Conservation (phyloP, 2,113 vertebrate species). For the Nannospalax galili region DNA sequence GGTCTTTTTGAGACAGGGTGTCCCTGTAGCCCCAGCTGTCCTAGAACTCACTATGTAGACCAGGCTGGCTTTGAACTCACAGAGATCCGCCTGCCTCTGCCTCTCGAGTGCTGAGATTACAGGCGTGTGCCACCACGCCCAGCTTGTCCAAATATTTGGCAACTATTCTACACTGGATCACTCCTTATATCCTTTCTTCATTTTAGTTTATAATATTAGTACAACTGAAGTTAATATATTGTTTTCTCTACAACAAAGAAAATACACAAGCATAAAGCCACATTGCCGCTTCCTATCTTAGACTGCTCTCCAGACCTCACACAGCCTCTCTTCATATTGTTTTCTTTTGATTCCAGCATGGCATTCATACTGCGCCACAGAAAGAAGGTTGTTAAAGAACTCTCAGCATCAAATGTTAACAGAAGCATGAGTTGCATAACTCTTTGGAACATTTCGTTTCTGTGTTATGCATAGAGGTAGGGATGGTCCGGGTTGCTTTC, state of each 20-base stretch:
- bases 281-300: background rate
- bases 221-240: background rate
- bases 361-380: background rate
- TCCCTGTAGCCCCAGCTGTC: too few relatives aligned
- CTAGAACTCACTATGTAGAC: too few relatives aligned
- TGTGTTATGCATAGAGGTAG: background rate
- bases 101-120: too few relatives aligned
- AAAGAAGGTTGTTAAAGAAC: conserved; percentile 15
- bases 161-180: background rate
- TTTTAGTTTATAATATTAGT: background rate
- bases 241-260: background rate
- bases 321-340: background rate
- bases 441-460: background rate
- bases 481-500: background rate
- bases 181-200: background rate
- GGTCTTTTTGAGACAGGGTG: too few relatives aligned
- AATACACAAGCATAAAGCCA: background rate
- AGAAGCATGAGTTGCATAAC: background rate
- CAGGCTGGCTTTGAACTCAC: too few relatives aligned
- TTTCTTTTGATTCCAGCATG: background rate
- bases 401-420: background rate
- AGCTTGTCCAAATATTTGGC: background rate
- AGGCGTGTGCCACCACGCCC: too few relatives aligned
- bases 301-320: background rate
- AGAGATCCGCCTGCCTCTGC: too few relatives aligned